These are phyloP conservation scores for Adineta ricciae DNA, from an alignment of 2,888 invertebrate genomes.

Conservation along the genomic window DNA sequence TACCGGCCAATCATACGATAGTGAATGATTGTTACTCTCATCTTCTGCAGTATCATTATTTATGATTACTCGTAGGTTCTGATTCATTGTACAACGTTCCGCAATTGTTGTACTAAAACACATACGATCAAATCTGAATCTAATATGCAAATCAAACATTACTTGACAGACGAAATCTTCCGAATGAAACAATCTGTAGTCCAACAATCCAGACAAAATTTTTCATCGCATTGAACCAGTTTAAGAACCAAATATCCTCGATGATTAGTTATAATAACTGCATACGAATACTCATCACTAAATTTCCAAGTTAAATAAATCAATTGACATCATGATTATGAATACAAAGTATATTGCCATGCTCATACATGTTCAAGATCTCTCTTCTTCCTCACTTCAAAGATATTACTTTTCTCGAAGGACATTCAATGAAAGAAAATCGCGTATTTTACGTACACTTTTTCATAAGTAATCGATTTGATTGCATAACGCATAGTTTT, in stretches of 20 bases:
- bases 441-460: too few species aligned
- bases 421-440: too few species aligned
- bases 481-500: neutral
- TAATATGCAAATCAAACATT: neutral
- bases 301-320: neutral
- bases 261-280: neutral
- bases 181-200: neutral
- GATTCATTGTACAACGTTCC: neutral
- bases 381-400: too few species aligned
- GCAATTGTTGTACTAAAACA: neutral
- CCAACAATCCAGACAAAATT: neutral
- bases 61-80: neutral
- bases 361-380: too few species aligned
- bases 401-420: too few species aligned
- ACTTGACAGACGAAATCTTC: neutral
- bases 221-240: neutral
- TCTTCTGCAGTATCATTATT: too few species aligned
- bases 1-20: too few species aligned
- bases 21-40: too few species aligned
- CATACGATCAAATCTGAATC: neutral
- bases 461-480: neutral
- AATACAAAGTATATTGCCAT: too few species aligned
- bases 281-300: neutral
- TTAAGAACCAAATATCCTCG: neutral
- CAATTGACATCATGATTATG: too few species aligned